These are phyloP conservation scores for Dipus sagitta DNA, from an alignment of 2,797 vertebrate genomes.

Conservation along the genomic window DNA sequence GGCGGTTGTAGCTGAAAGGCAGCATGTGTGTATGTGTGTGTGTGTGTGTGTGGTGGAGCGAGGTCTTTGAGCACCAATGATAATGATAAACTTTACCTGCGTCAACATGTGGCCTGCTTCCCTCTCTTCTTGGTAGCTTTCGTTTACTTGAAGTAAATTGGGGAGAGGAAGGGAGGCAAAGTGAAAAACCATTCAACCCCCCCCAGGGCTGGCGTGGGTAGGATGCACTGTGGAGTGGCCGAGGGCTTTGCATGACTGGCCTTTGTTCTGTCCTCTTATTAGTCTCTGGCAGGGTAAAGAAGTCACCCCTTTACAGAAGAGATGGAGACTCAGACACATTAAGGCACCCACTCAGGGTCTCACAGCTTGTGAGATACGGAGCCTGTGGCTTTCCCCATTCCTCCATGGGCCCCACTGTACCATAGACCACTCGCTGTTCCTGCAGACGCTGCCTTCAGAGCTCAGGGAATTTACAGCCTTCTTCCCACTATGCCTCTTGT, in stretches of 20 bases:
- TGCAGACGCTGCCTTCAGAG: neutral
- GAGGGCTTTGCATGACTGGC: fast-evolving
- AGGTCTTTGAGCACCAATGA: neutral
- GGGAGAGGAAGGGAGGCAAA: neutral
- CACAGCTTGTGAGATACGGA: neutral
- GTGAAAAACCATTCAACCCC: neutral
- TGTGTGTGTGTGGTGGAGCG: neutral
- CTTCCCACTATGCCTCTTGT: neutral
- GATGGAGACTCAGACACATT: neutral
- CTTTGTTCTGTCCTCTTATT: fast-evolving
- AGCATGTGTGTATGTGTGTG: neutral
- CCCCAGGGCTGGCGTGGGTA: neutral
- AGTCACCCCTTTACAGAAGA: neutral
- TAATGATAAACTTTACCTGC: neutral
- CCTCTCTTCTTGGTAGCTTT: neutral
- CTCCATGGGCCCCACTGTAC: neutral
- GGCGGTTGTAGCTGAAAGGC: no score
- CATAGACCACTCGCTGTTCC: neutral
- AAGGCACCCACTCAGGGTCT: neutral
- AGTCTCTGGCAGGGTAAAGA: neutral
- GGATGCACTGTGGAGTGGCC: neutral
- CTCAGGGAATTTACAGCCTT: neutral
- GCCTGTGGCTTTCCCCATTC: neutral
- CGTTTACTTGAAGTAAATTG: neutral
- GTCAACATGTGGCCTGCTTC: neutral